A percentile compares a stretch with the other conserved stretches of the same genome.
phyloP scores from a whole-genome alignment of 2,888 invertebrate species.

The Empis stercorea region DNA sequence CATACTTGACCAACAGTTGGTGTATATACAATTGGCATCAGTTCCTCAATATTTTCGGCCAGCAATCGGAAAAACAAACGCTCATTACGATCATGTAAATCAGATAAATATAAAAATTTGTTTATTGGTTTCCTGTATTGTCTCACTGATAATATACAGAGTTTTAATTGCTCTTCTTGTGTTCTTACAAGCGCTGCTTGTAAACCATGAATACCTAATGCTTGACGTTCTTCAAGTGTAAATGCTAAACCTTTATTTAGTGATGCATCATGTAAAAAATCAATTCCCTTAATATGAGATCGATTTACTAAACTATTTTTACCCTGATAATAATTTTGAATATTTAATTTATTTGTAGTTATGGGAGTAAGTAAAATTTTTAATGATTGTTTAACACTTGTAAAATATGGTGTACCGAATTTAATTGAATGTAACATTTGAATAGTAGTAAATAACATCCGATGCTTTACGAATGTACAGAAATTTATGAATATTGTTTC shows the following conservation, averaged over 20 bases:
- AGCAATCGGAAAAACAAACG: slow-evolving; percentile 87
- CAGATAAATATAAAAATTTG: slow-evolving; percentile 90
- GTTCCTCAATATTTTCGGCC: slow-evolving; percentile 80
- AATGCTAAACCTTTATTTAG: slow-evolving; percentile 94
- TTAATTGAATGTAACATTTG: too few species aligned
- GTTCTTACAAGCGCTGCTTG: slow-evolving; percentile 90
- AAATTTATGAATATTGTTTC: too few species aligned
- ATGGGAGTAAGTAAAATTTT: too few species aligned
- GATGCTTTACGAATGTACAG: too few species aligned
- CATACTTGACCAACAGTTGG: slow-evolving; percentile 96
- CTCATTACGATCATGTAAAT: slow-evolving; percentile 93
- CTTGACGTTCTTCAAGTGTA: slow-evolving; percentile 86
- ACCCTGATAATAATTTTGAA: slow-evolving; percentile 54
- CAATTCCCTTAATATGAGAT: slow-evolving; percentile 73
- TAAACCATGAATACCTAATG: slow-evolving; percentile 90
- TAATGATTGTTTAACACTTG: too few species aligned
- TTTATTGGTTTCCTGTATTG: slow-evolving; percentile 86
- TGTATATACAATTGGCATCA: slow-evolving; percentile 97
- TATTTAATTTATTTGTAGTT: slow-evolving; percentile 5
- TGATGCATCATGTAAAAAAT: slow-evolving; percentile 73
- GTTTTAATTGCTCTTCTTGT: slow-evolving; percentile 82
- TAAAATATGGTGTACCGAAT: too few species aligned
- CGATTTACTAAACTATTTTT: slow-evolving; percentile 68
- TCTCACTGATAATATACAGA: slow-evolving; percentile 82
- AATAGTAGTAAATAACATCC: too few species aligned